Evolutionary conservation across 1,140 invertebrate species (phyloP), one percentile per base, ranked within the genome.

Genomic region (Drosophila athabasca): DNA sequence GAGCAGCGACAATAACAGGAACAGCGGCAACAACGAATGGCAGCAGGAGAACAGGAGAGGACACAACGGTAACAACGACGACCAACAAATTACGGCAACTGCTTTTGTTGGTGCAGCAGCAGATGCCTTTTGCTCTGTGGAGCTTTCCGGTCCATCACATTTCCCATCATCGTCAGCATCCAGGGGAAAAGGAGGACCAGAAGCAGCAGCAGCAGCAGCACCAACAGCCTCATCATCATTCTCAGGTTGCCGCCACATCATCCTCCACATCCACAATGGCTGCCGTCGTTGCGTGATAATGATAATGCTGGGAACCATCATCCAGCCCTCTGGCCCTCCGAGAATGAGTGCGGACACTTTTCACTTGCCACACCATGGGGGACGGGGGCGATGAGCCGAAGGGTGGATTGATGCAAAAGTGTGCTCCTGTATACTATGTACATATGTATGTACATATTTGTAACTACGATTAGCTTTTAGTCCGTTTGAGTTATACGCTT

Each of bases 121-220:
- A 87, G 83, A 87, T 87, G 83, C 83, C 83, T 88, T 88, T 87
- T 88, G 83, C 83, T 83, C 79, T 87, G 66, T 87, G 83, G 83
- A 87, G 76, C 76, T 87, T 88, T 87, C 83, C 82, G 83, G 82
- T 87, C 83, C 82, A 87, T 87, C 82, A 82, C 74, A 87, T 87
- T 67, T 85, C 82, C 68, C 81, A 85, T 75, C 72, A 72, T 51
- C 72, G 70, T 17, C 31, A 39, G 11, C 9, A 39, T 3, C 9
- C 11, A 39, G 35, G 9, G 9, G 11, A 39, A 9, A 11, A 3
- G 3, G 9, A 11, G 35, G 13, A 11, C 3, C 9, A 39, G 35
- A 39, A 11, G 35, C 53, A 69, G 15, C 65, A 72, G 35, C 29
- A 11, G 35, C 53, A 69, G 15, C 65, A 72, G 35, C 29, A 48